Evolutionary conservation across 1,140 invertebrate species (phyloP), one percentile per base, ranked within the genome.

Genomic region (Camponotus floridanus): DNA sequence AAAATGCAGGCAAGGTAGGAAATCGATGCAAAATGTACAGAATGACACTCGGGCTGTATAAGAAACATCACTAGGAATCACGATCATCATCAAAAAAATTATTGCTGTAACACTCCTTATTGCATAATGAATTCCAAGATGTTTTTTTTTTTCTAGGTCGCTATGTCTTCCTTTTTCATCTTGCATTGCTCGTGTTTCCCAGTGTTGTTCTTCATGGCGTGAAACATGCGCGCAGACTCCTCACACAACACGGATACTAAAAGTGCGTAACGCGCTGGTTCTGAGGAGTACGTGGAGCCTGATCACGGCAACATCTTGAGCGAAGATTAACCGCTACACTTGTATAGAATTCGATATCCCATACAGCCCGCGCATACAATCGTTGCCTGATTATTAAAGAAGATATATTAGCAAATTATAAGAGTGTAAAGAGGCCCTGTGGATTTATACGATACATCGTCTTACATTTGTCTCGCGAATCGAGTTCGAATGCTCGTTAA

Each of bases 1-100:
- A 74, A 85, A 68, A 87, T 92, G 73, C 91, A 93, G 88, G 91
- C 90, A 92, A 90, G 88, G 86, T 76, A 85, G 90, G 85, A 80
- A 91, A 88, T 91, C 91, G 85, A 92, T 90, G 84, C 89, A 91
- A 51, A 51, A 91, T 91, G 71, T 91, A 91, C 88, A 67, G 87
- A 92, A 91, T 89, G 39, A 62, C 7, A 45, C 13, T 48, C 68
- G 57, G 21, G 31, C 21, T 51, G 18, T 51, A 8, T 74, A 31
- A 48, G 21, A 33, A 74, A 61, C 26, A 1, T 55, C 31, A 78
- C 42, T 42, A 39, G 76, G 18, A 65, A 78, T 18, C 26, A 31
- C 26, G 39, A 64, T 36, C n/a, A 21, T 80, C 33, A 9, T 13
- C 33, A 21, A 31, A 71, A 3, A 9, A 62, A 45, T 71, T 67